Conservation (phyloP, 2,888 invertebrate species). For the Cyclophora punctaria region DNA sequence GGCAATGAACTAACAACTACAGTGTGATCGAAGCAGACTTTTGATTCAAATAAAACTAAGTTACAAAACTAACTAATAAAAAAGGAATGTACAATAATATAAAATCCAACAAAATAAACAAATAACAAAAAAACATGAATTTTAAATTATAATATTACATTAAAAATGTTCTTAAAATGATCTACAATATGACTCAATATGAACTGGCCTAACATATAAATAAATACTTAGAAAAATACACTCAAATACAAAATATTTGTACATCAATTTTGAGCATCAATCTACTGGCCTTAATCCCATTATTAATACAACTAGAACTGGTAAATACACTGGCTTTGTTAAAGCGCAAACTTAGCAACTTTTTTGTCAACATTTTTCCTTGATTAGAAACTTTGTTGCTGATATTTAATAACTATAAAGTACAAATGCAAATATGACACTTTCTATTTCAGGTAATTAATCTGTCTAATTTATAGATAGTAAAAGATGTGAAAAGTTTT, state of each 20-base stretch:
- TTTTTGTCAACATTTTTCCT: background rate
- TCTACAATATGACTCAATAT: conserved; percentile 59
- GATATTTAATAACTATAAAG: too few species aligned
- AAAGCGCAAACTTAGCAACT: conserved; percentile 8
- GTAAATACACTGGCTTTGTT: conserved; percentile 45
- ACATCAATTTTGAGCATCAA: conserved; percentile 69
- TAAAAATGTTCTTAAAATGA: conserved; percentile 9
- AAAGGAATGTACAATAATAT: conserved; percentile 48
- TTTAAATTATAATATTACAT: conserved; percentile 22
- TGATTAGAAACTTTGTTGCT: too few species aligned
- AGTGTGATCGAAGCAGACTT: background rate
- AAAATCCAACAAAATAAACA: conserved; percentile 60
- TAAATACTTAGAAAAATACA: conserved; percentile 56
- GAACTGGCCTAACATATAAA: conserved; percentile 67
- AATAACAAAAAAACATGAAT: conserved; percentile 49
- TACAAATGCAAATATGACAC: too few species aligned
- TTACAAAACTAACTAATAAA: conserved; percentile 31
- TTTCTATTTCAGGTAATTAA: too few species aligned
- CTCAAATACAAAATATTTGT: conserved; percentile 41
- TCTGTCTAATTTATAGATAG: too few species aligned
- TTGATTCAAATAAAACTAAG: conserved; percentile 4
- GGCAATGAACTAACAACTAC: background rate
- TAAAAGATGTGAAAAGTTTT: too few species aligned
- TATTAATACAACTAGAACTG: conserved; percentile 41
- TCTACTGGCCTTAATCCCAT: conserved; percentile 68